phyloP scores from a whole-genome alignment of 2,888 invertebrate genomes.

The Callinectes sapidus region DNA sequence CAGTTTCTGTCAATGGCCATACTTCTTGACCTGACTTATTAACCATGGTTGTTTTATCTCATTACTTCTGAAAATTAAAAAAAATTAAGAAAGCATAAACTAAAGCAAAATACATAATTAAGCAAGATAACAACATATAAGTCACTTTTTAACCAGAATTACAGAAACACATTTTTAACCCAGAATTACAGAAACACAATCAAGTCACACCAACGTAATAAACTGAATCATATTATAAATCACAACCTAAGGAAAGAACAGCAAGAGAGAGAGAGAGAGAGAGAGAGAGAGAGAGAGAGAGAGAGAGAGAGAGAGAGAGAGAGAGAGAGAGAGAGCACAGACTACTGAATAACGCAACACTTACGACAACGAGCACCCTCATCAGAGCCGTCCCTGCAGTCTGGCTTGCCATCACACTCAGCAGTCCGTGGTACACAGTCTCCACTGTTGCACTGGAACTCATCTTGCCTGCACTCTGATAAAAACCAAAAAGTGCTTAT shows the following conservation, averaged over 20 bases:
- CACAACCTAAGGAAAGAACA: not conserved
- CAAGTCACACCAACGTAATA: not conserved
- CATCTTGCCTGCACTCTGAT: constrained; percentile 43
- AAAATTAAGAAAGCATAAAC: not conserved
- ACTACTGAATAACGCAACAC: not conserved
- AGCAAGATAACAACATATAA: not conserved
- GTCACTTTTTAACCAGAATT: not conserved
- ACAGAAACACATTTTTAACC: not conserved
- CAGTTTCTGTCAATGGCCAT: not conserved
- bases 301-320: not conserved
- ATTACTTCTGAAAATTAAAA: not conserved
- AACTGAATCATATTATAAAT: not conserved
- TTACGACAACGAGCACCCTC: constrained; percentile 35
- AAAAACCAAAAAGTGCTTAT: not conserved
- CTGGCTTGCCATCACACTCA: constrained; percentile 41
- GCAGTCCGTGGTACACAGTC: constrained; percentile 39
- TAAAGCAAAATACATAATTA: not conserved
- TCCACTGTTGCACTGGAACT: constrained; percentile 57
- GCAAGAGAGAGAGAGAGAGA: constrained; percentile 11
- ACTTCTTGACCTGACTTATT: not conserved
- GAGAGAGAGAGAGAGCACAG: not conserved
- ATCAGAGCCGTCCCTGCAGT: constrained; percentile 53
- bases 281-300: not conserved
- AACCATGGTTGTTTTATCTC: not conserved
- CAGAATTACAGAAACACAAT: not conserved